These are phyloP conservation scores for Nasua narica DNA, from an alignment of 2,797 vertebrate genomes.

Conservation along the genomic window DNA sequence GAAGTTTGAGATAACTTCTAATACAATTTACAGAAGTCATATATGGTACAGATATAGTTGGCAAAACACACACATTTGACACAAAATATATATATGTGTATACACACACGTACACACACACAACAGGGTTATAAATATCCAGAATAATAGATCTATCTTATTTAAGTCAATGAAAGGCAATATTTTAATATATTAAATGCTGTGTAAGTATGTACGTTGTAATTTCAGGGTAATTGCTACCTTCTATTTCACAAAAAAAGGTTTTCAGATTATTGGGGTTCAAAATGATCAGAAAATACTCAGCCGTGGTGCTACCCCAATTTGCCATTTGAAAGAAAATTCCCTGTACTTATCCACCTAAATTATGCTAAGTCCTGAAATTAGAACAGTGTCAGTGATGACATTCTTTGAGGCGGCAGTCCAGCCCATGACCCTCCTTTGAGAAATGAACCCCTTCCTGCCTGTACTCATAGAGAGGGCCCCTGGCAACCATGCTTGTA, in stretches of 20 bases:
- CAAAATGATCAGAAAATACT: constrained; percentile 11
- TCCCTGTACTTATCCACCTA: background rate
- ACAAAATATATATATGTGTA: background rate
- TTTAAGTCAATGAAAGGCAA: background rate
- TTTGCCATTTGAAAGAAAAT: background rate
- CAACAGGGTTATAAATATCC: background rate
- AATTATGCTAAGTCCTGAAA: background rate
- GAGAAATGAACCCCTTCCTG: background rate
- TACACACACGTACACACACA: too few relatives aligned
- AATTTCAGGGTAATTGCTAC: background rate
- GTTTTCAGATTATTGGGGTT: background rate
- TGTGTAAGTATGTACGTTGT: background rate
- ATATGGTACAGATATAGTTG: background rate
- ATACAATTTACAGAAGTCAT: background rate
- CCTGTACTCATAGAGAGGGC: too few relatives aligned
- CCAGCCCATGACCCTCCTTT: background rate
- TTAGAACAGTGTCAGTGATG: background rate
- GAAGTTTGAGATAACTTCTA: background rate
- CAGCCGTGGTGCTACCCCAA: background rate
- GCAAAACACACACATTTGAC: background rate
- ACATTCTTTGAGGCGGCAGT: background rate
- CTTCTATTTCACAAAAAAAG: background rate
- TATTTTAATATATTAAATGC: constrained; percentile 6
- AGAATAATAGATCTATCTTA: background rate
- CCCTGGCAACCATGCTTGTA: background rate